These are phyloP conservation scores for Pangasianodon hypophthalmus DNA, from an alignment of 2,113 vertebrate genomes.

Conservation along the genomic window DNA sequence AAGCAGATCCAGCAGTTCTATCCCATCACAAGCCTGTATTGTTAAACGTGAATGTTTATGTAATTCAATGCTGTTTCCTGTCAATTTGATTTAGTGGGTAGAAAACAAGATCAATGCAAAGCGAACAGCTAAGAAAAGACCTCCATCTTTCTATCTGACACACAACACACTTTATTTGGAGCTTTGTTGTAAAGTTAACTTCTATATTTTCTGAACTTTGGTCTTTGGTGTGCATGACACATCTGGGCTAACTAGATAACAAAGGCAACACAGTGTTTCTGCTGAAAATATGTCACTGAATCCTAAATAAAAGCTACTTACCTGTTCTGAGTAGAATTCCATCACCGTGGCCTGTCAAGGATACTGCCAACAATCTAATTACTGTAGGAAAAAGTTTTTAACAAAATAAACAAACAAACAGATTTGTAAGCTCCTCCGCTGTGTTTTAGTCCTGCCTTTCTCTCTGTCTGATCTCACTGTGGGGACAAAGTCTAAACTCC, in stretches of 20 bases:
- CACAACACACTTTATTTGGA: background rate
- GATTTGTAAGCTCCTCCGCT: background rate
- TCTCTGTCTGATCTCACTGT: constrained; percentile 18
- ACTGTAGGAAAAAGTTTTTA: background rate
- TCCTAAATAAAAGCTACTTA: constrained; percentile 19
- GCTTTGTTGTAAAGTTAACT: constrained; percentile 19
- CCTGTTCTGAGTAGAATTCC: constrained; percentile 47
- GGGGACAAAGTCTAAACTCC: constrained; percentile 63
- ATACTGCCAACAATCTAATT: background rate
- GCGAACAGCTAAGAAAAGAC: background rate
- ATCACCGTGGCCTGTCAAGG: constrained; percentile 24
- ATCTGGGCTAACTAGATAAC: constrained; percentile 28
- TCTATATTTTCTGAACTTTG: constrained; percentile 46
- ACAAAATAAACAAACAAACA: constrained; percentile 8
- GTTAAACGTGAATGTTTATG: constrained; percentile 31
- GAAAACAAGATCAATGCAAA: constrained; percentile 2
- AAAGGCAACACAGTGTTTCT: constrained; percentile 1
- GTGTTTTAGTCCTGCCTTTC: constrained; percentile 20
- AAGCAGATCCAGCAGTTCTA: constrained; percentile 88
- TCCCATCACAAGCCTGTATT: constrained; percentile 63
- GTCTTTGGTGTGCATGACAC: constrained; percentile 6
- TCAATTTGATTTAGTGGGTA: constrained; percentile 26
- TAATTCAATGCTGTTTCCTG: background rate
- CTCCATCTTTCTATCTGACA: background rate
- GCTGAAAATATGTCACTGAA: background rate